These are phyloP conservation scores for Microcebus jonahi DNA, from an alignment of 2,113 vertebrate genomes.

Conservation along the genomic window DNA sequence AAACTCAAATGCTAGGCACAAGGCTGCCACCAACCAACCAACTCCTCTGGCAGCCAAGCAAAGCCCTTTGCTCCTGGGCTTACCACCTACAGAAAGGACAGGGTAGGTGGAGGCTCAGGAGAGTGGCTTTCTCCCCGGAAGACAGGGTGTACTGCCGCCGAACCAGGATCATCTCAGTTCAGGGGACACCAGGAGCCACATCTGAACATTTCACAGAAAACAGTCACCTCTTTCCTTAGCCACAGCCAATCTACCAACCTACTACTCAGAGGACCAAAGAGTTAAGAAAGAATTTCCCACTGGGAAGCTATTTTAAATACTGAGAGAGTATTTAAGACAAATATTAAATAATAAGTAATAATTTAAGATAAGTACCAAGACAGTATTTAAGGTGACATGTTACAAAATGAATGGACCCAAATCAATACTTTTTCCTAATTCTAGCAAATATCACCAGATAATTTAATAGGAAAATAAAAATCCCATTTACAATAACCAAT, in stretches of 20 bases:
- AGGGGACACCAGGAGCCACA: fast-evolving
- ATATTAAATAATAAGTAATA: too few species aligned
- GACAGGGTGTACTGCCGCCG: too few species aligned
- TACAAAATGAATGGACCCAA: not conserved
- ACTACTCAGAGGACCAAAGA: not conserved
- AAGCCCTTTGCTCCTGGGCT: not conserved
- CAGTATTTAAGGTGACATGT: not conserved
- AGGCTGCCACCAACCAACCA: not conserved
- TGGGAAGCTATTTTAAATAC: not conserved
- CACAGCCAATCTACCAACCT: not conserved
- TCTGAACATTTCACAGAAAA: not conserved
- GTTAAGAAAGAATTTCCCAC: not conserved
- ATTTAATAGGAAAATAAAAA: not conserved
- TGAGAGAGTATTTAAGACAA: not conserved
- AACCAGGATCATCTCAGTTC: not conserved
- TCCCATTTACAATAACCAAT: not conserved
- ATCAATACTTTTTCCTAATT: not conserved
- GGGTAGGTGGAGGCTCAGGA: not conserved
- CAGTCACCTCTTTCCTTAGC: not conserved
- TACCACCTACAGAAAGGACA: too few species aligned
- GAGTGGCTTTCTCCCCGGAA: not conserved
- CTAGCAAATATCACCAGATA: not conserved
- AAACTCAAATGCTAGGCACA: not conserved
- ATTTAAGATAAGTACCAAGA: not conserved
- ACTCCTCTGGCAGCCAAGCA: too few species aligned